Evolutionary conservation across 2,797 vertebrate genomes (phyloP).

Genomic region (Labeo calbasu): DNA sequence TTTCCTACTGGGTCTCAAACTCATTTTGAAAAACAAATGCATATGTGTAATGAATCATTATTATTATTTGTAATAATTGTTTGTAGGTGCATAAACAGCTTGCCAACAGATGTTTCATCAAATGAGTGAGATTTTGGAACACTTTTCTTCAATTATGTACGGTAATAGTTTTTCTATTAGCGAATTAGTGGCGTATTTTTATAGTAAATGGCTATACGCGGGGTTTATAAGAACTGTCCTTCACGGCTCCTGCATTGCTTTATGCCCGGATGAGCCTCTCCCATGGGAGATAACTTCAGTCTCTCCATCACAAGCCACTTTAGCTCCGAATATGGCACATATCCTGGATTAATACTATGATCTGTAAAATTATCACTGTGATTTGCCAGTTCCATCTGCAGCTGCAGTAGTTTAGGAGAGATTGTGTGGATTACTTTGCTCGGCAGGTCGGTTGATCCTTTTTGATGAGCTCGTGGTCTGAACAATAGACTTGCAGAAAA

Average conservation of each 20-base stretch:
- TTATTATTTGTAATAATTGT: slow-evolving; percentile 9
- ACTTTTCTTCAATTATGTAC: background rate
- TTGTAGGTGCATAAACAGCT: slow-evolving; percentile 7
- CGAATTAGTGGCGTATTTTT: background rate
- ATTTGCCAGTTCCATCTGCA: background rate
- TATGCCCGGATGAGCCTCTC: slow-evolving; percentile 18
- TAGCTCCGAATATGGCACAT: background rate
- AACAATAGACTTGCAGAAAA: slow-evolving; percentile 45
- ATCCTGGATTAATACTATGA: slow-evolving; percentile 8
- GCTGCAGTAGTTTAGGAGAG: slow-evolving; percentile 2
- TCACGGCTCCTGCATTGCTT: slow-evolving; percentile 8
- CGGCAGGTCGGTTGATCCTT: slow-evolving; percentile 1
- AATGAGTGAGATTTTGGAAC: background rate
- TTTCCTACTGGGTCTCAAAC: background rate
- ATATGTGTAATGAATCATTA: slow-evolving; percentile 29
- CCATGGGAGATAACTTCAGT: slow-evolving; percentile 19
- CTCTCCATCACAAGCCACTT: slow-evolving; percentile 25
- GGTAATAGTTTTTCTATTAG: background rate
- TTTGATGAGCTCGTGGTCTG: slow-evolving; percentile 9
- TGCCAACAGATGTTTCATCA: slow-evolving; percentile 6
- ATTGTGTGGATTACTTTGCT: slow-evolving; percentile 33
- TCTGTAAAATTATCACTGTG: background rate
- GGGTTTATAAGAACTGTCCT: background rate
- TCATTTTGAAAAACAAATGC: slow-evolving; percentile 22
- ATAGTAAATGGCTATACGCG: background rate